Evolutionary conservation across 2,797 vertebrate species (phyloP).

Genomic region (Prionace glauca): DNA sequence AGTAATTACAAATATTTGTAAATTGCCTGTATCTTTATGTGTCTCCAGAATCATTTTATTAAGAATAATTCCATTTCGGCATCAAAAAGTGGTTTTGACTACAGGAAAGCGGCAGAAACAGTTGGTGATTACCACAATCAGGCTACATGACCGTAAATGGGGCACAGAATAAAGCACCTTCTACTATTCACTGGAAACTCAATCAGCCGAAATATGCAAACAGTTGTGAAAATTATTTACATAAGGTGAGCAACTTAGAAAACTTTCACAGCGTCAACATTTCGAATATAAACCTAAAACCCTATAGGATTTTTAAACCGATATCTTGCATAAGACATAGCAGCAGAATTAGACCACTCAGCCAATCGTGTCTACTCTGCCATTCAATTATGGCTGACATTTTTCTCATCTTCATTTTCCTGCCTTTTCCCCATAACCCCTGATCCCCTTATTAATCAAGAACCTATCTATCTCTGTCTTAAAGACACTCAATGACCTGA

Average conservation of each 20-base stretch:
- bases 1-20: no score
- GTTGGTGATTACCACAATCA: background rate
- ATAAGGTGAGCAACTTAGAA: background rate
- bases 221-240: background rate
- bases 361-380: no score
- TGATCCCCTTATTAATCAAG: no score
- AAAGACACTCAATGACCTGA: no score
- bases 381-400: no score
- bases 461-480: no score
- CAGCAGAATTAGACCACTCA: no score
- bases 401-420: no score
- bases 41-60: background rate
- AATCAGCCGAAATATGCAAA: background rate
- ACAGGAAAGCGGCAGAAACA: background rate
- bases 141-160: background rate
- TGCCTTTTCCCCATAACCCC: no score
- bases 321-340: no score
- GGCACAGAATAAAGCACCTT: background rate
- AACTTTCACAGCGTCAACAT: background rate
- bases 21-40: background rate
- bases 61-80: background rate
- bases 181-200: background rate
- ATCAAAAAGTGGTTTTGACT: background rate
- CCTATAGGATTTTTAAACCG: background rate
- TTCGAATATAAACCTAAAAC: background rate